Conservation (phyloP, 2,888 invertebrate species). For the Mythimna albipuncta region DNA sequence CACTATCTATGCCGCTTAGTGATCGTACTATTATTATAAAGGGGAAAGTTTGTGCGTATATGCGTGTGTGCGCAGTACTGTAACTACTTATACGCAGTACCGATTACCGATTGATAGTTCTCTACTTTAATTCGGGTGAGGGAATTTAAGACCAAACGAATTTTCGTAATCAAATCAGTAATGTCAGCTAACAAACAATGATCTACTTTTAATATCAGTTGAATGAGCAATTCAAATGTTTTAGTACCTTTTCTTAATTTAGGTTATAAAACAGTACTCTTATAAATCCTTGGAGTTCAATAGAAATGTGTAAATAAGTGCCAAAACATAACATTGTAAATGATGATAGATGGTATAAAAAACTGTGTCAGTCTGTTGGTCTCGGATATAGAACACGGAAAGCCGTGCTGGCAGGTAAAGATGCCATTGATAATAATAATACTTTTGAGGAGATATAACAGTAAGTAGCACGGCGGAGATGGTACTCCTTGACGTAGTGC, state of each 20-base stretch:
- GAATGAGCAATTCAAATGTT: neutral
- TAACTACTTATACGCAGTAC: too few relatives aligned
- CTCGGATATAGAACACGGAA: neutral
- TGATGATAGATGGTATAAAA: slow-evolving; percentile 56
- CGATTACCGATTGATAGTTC: too few relatives aligned
- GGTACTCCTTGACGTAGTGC: too few relatives aligned
- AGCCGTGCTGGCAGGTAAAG: neutral
- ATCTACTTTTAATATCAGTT: neutral
- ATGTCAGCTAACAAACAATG: neutral
- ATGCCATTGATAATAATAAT: neutral
- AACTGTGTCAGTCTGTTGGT: slow-evolving; percentile 29
- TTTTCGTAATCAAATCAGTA: neutral
- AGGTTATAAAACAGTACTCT: neutral
- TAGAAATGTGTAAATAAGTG: slow-evolving; percentile 37
- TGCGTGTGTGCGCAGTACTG: too few relatives aligned
- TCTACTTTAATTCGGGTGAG: too few relatives aligned
- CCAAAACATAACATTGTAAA: slow-evolving; percentile 49
- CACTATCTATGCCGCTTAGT: too few relatives aligned
- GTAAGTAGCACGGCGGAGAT: neutral
- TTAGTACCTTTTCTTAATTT: neutral
- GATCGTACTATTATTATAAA: too few relatives aligned
- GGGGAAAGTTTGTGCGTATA: too few relatives aligned
- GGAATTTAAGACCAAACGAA: too few relatives aligned
- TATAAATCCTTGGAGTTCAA: slow-evolving; percentile 12
- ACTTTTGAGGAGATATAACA: neutral